A percentile compares a stretch with the other conserved stretches of the same genome.
Conservation (phyloP, 2,113 vertebrate species). For the Oenanthe melanoleuca region DNA sequence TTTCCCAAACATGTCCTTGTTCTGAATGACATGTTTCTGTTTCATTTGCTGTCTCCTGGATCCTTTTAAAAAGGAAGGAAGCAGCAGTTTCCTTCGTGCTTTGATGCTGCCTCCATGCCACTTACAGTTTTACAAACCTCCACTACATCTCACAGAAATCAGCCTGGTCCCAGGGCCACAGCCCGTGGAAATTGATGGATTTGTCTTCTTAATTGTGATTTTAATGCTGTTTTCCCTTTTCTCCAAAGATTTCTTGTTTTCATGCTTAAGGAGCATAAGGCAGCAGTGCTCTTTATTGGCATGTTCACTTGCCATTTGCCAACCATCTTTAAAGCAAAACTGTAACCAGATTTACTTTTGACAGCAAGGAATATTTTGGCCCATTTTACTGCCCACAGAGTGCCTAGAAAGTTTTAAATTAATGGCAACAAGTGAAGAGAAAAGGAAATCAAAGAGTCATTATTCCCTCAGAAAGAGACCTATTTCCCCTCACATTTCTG, state of each 20-base stretch:
- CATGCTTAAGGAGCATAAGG: not conserved
- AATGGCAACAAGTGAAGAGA: conserved; percentile 57
- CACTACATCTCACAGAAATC: rapidly evolving
- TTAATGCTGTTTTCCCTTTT: not conserved
- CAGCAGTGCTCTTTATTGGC: conserved; percentile 54
- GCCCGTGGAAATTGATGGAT: not conserved
- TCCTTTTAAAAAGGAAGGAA: not conserved
- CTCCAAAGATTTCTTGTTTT: not conserved
- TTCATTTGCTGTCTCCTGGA: not conserved
- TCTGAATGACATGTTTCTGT: not conserved
- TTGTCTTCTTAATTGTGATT: not conserved
- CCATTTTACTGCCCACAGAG: conserved; percentile 55
- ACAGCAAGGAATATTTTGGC: conserved; percentile 43
- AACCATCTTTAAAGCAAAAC: conserved; percentile 53
- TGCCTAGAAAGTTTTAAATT: conserved; percentile 64
- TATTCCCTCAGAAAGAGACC: conserved; percentile 42
- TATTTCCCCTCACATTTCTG: conserved; percentile 29
- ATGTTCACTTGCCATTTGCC: conserved; percentile 35
- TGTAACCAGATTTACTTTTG: conserved; percentile 53
- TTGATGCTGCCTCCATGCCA: not conserved
- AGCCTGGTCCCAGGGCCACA: not conserved
- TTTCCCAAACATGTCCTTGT: not conserved
- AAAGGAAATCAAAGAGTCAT: conserved; percentile 59
- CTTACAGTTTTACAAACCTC: not conserved
- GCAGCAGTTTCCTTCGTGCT: not conserved